Percentiles rank a stretch among this genome's conserved stretches.
These are phyloP conservation scores for Ferrisia virgata DNA, from an alignment of 2,888 invertebrate species.

Conservation along the genomic window DNA sequence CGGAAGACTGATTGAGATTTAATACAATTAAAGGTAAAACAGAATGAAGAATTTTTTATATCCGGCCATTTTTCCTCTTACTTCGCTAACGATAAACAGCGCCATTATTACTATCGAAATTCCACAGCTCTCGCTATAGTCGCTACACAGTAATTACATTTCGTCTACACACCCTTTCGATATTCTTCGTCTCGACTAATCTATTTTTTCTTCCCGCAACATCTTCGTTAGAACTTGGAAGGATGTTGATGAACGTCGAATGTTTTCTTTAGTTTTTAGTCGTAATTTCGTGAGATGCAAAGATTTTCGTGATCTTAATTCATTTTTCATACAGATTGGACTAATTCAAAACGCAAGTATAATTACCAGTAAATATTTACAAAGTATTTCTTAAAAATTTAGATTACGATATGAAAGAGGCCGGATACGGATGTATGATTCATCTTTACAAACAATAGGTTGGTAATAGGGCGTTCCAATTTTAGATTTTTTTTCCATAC, in stretches of 20 bases:
- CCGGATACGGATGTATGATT: no score
- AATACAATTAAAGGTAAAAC: constrained; percentile 11
- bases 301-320: no score
- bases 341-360: no score
- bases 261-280: not conserved
- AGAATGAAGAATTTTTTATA: not conserved
- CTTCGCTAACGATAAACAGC: not conserved
- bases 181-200: not conserved
- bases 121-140: not conserved
- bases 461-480: no score
- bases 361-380: no score
- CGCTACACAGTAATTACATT: not conserved
- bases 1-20: not conserved
- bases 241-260: not conserved
- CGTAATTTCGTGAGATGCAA: no score
- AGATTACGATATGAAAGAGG: no score
- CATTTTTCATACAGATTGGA: no score
- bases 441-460: no score
- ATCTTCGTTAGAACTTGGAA: not conserved
- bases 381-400: no score
- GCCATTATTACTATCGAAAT: not conserved
- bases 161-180: not conserved
- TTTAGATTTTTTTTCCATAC: no score
- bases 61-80: not conserved
- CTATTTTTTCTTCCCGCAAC: not conserved